Evolutionary conservation across 2,113 vertebrate genomes (phyloP).

Genomic region (Chitala chitala): DNA sequence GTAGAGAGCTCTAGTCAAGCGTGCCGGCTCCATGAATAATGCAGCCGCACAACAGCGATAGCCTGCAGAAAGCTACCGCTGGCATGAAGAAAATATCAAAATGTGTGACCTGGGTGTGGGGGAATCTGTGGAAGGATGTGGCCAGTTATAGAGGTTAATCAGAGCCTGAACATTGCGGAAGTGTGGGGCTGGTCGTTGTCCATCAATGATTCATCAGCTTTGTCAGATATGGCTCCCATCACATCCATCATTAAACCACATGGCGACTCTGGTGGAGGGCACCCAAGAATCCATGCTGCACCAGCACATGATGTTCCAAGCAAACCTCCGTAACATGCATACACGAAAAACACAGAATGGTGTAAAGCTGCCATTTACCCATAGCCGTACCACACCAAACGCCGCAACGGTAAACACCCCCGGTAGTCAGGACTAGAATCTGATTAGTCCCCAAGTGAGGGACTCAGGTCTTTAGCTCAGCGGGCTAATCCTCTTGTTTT

Average conservation of each 20-base stretch:
- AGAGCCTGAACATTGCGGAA: slow-evolving; percentile 50
- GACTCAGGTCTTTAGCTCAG: too few species aligned
- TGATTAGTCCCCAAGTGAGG: too few species aligned
- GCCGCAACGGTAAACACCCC: too few species aligned
- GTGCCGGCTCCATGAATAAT: slow-evolving; percentile 63
- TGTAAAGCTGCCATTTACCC: too few species aligned
- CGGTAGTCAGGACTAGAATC: too few species aligned
- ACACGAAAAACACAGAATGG: not conserved
- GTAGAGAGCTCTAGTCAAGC: slow-evolving; percentile 62
- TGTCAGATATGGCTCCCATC: too few species aligned
- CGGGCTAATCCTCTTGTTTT: too few species aligned
- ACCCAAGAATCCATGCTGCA: not conserved
- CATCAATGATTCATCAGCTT: slow-evolving; percentile 11
- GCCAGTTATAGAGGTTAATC: slow-evolving; percentile 59
- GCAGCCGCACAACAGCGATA: slow-evolving; percentile 50
- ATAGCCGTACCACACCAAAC: not conserved
- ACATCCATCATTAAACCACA: not conserved
- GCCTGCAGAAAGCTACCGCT: slow-evolving; percentile 51
- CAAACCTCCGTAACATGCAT: too few species aligned
- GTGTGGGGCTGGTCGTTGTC: too few species aligned
- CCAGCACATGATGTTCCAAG: too few species aligned
- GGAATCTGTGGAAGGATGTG: slow-evolving; percentile 44
- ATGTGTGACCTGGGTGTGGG: too few species aligned
- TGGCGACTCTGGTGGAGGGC: too few species aligned
- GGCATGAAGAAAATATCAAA: slow-evolving; percentile 52